A percentile compares a stretch with the other conserved stretches of the same genome.
These are phyloP conservation scores for Odocoileus hemionus DNA, from an alignment of 2,113 vertebrate genomes.

Conservation along the genomic window DNA sequence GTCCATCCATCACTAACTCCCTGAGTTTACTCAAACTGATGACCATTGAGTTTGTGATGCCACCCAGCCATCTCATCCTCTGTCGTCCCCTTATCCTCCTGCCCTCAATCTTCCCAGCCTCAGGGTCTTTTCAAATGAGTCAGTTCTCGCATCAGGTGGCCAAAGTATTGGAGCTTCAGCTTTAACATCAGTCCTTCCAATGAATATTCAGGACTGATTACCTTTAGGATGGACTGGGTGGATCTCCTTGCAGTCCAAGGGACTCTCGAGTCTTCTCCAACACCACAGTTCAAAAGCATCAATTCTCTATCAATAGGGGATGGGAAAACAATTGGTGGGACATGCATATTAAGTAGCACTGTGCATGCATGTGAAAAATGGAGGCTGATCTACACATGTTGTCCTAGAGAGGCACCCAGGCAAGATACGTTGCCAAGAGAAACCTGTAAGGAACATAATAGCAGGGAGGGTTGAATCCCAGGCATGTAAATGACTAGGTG, in stretches of 20 bases:
- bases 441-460: background rate
- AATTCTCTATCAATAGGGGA: background rate
- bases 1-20: background rate
- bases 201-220: background rate
- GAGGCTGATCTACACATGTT: background rate
- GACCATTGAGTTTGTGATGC: background rate
- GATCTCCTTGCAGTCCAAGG: background rate
- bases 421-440: background rate
- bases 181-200: background rate
- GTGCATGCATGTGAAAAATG: background rate
- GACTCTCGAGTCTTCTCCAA: background rate
- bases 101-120: background rate
- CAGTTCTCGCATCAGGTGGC: background rate
- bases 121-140: background rate
- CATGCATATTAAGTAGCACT: rapidly evolving
- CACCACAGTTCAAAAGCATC: background rate
- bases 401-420: background rate
- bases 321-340: background rate
- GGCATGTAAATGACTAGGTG: background rate
- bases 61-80: background rate
- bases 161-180: background rate
- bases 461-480: background rate
- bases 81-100: background rate
- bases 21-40: background rate
- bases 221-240: background rate